Percentiles rank a stretch among this genome's conserved stretches.
Evolutionary conservation across 2,888 invertebrate species (phyloP).

Genomic region (Clostera curtula): DNA sequence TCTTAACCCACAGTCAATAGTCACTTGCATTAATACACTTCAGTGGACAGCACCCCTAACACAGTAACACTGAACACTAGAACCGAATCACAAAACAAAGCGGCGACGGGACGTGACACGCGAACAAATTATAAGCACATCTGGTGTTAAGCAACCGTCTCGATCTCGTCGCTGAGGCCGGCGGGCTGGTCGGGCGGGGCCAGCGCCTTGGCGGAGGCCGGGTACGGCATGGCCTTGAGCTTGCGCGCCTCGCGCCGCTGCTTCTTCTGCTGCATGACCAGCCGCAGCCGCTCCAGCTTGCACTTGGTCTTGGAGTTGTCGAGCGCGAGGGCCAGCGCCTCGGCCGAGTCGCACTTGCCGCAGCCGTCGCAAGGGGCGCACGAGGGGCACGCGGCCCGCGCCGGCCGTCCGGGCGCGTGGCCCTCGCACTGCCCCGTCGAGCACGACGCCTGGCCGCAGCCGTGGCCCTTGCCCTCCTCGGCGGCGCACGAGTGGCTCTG

Average conservation of each 20-base stretch:
- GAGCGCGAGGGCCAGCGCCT: conserved; percentile 76
- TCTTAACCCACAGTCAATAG: no score
- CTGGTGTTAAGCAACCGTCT: conserved; percentile 54
- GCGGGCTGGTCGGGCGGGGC: conserved; percentile 86
- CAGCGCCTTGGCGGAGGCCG: conserved; percentile 80
- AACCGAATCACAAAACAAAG: conserved; percentile 30
- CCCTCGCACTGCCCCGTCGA: conserved; percentile 21
- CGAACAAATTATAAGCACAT: conserved; percentile 18
- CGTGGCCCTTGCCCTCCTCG: conserved; percentile 19
- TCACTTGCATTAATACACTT: conserved; percentile 17
- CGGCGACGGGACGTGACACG: conserved; percentile 25
- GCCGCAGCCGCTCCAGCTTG: conserved; percentile 89
- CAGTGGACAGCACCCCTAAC: conserved; percentile 11
- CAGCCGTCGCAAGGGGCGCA: no score
- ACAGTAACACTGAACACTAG: conserved; percentile 17
- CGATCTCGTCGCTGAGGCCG: conserved; percentile 86
- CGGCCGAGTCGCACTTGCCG: conserved; percentile 60
- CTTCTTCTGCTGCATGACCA: conserved; percentile 93
- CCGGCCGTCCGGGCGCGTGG: conserved; percentile 34
- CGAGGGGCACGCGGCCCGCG: conserved; percentile 27
- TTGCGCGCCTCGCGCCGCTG: conserved; percentile 87
- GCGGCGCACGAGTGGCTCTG: conserved; percentile 46
- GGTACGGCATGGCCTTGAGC: conserved; percentile 80
- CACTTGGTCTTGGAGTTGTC: conserved; percentile 88
- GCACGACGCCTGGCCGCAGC: conserved; percentile 20